Conservation (phyloP, 2,888 invertebrate genomes). For the Sericinus montela region DNA sequence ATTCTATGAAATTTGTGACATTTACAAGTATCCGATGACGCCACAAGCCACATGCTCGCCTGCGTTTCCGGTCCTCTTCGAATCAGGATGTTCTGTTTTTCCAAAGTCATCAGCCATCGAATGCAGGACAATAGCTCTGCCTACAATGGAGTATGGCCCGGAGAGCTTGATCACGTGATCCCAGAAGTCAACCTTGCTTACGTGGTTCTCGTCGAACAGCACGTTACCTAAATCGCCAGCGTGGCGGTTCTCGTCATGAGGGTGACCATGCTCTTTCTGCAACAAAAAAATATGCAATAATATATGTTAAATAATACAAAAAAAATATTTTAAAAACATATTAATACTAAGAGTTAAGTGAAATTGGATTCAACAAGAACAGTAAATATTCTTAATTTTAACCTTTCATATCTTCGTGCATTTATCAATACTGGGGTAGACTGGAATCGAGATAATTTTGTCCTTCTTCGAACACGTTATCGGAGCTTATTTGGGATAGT, state of each 20-base stretch:
- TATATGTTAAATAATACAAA: too few relatives aligned
- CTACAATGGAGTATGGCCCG: conserved; percentile 84
- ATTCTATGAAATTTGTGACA: too few relatives aligned
- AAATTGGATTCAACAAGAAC: too few relatives aligned
- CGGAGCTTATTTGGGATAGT: too few relatives aligned
- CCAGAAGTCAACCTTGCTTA: conserved; percentile 79
- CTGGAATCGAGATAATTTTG: too few relatives aligned
- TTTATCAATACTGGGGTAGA: too few relatives aligned
- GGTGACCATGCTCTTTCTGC: conserved; percentile 87
- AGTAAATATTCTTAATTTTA: too few relatives aligned
- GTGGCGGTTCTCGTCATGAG: conserved; percentile 83
- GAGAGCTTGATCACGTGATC: conserved; percentile 82
- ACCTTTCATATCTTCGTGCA: too few relatives aligned
- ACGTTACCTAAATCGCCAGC: conserved; percentile 93
- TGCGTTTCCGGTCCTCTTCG: conserved; percentile 89
- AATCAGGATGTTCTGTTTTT: conserved; percentile 82
- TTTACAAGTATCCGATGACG: conserved; percentile 88
- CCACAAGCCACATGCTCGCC: conserved; percentile 90
- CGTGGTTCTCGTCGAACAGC: conserved; percentile 75
- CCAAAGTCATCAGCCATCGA: conserved; percentile 87
- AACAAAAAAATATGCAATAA: conserved; percentile 8
- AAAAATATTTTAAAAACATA: too few relatives aligned
- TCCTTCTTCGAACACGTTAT: too few relatives aligned
- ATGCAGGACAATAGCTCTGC: conserved; percentile 89
- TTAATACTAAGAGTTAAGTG: too few relatives aligned